Evolutionary conservation across 2,888 invertebrate genomes (phyloP).

Genomic region (Leptinotarsa peninsularis): DNA sequence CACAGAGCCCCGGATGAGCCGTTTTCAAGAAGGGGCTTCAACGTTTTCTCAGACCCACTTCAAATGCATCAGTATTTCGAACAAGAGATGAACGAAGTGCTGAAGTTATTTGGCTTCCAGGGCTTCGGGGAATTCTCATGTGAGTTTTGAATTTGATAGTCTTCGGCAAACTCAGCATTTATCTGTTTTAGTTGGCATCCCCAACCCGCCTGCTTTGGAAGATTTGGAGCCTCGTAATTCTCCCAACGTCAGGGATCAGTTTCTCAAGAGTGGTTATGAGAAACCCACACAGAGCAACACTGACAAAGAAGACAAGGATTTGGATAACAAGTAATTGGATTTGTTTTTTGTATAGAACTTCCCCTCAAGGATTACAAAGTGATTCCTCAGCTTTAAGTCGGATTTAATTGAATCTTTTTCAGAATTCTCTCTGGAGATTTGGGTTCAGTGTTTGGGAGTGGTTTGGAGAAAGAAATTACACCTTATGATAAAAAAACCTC

Average conservation of each 20-base stretch:
- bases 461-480: slow-evolving; percentile 15
- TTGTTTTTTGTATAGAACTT: neutral
- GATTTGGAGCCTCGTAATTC: slow-evolving; percentile 30
- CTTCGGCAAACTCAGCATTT: neutral
- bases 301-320: slow-evolving; percentile 55
- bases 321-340: slow-evolving; percentile 49
- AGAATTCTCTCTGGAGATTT: slow-evolving; percentile 41
- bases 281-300: slow-evolving; percentile 42
- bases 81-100: slow-evolving; percentile 71
- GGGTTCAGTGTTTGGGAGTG: slow-evolving; percentile 35
- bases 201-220: slow-evolving; percentile 34
- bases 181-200: slow-evolving; percentile 37
- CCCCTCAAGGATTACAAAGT: neutral
- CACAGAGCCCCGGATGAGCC: neutral
- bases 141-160: slow-evolving; percentile 26
- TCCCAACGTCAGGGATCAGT: slow-evolving; percentile 67
- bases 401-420: slow-evolving; percentile 5
- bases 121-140: slow-evolving; percentile 44
- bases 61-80: slow-evolving; percentile 74
- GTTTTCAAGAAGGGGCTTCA: slow-evolving; percentile 61
- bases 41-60: slow-evolving; percentile 71
- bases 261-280: slow-evolving; percentile 69
- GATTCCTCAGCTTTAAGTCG: no score
- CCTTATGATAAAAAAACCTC: slow-evolving; percentile 22
- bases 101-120: slow-evolving; percentile 67